Evolutionary conservation across 2,888 invertebrate genomes (phyloP), one percentile per base, ranked within the genome.

Genomic region (Tridacna gigas): DNA sequence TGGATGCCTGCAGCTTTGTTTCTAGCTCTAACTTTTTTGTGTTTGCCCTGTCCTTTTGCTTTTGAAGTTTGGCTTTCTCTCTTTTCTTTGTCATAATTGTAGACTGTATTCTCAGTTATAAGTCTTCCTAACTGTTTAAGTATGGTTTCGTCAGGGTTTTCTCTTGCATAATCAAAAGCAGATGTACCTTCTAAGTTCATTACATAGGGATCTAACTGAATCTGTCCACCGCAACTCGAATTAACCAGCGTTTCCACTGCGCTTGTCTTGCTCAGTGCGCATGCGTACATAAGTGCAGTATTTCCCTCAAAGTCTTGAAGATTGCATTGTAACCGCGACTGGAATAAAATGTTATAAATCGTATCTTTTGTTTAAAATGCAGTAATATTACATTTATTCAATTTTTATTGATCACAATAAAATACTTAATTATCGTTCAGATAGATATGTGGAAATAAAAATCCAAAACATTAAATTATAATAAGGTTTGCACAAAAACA

Each of bases 241-340:
- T 79, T 78, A 5, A 86, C 47, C 12, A 89, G 60, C 5, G 75
- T 74, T 61, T 77, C 71, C 2, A 89, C 79, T 11, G 78, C 47
- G 7, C 80, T 77, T 13, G 47, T 65, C 28, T 88, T 82, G 11
- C 88, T 85, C 25, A 83, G 76, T 18, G 80, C 79, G 47, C 88
- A 84, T 20, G 88, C 89, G 71, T 85, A 86, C 89, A 89, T 89
- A 12, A 89, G 79, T 0, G 86, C 86, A 4, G 88, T 89, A 67
- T 82, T 86, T 28, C 89, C 89, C 65, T 89, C 82, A 12, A 77
- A 74, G 69, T 89, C 89, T 61, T 83, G 74, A 9, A 80, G 20
- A 63, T 89, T 88, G 22, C 81, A 82, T 61, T 89, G 66, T 25
- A 88, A 28, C 13, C 67, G n/a, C 22, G 75, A 67, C 89, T 89